Base-by-base conservation (phyloP, 2,888 invertebrate genomes). In the Baronia brevicornis region DNA sequence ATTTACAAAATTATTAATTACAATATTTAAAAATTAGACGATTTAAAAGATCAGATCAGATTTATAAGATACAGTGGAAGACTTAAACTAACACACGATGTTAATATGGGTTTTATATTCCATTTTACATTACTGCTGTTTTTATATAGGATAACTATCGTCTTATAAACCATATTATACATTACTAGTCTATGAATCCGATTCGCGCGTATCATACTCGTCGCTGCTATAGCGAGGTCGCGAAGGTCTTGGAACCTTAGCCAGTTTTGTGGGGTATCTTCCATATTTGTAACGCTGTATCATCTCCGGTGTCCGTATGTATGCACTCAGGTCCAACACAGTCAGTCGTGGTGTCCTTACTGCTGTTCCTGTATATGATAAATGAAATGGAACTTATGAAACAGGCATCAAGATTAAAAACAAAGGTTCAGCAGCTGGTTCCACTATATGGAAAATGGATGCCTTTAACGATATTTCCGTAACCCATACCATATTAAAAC, bases 141-240 rank as follows among this genome's bases (percentile, higher is more conserved):
- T 7, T 8, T 7, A 19, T 7, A 19, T 7, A 7, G 3, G 3
- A n/a, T 7, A n/a, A 19, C 19, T 7, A 4, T 19, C 3, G 3
- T 19, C 6, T 5, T 8, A 2, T 7, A 17, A 17, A 17, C n/a
- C 10, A 17, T 19, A 13, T 28, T 14, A 9, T 27, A 20, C 7
- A 13, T 21, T 7, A 9, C 8, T 13, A 34, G 31, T 41, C 27
- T 60, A 46, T 0, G 71, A 70, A 47, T 80, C 78, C 0, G 72
- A 67, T 23, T 75, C 77, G 9, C 72, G 75, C 1, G 82, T 80
- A 43, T 80, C 77, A 39, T 80, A 79, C 32, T 82, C 82, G 51
- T 82, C 82, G 56, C 80, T 82, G 20, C 82, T 80, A 46, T 60
- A 42, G 17, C 58, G 57, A 33, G 36, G 61, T 61, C 5, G 62